These are phyloP conservation scores for Falco biarmicus DNA, from an alignment of 2,797 vertebrate genomes.

Conservation along the genomic window DNA sequence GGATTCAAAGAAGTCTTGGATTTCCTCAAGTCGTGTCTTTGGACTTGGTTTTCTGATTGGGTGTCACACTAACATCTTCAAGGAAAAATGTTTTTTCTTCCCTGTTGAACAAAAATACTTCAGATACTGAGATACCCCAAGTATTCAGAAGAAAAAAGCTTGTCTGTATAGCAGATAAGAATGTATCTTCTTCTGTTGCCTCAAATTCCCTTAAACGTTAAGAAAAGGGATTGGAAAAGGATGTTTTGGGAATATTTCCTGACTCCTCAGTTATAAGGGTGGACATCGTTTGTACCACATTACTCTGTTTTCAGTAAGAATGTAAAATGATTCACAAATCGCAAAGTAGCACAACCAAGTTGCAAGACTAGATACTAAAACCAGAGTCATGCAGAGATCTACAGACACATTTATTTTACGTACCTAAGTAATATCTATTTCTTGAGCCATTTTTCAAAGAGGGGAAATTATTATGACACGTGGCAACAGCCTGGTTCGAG, in stretches of 20 bases:
- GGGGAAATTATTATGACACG: fast-evolving
- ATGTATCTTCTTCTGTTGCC: neutral
- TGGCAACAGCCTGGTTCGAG: fast-evolving
- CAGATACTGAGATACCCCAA: neutral
- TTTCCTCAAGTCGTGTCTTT: neutral
- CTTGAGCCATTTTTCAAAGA: neutral
- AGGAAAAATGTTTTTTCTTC: neutral
- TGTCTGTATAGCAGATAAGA: neutral
- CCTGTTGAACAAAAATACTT: neutral
- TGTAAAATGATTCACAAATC: neutral
- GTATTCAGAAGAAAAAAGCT: neutral
- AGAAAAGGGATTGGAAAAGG: too few relatives aligned
- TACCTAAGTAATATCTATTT: neutral
- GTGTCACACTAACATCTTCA: neutral
- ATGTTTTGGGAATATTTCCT: neutral
- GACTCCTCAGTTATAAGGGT: neutral
- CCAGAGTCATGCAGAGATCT: fast-evolving
- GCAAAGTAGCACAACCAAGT: fast-evolving
- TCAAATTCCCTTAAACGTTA: neutral
- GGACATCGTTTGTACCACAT: fast-evolving
- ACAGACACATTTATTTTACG: neutral
- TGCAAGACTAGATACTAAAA: neutral
- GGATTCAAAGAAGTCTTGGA: neutral
- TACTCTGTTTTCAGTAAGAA: neutral
- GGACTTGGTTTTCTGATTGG: neutral